Evolutionary conservation across 2,888 invertebrate genomes (phyloP), one percentile per base, ranked within the genome.

Genomic region (Bhutanitis thaidina): DNA sequence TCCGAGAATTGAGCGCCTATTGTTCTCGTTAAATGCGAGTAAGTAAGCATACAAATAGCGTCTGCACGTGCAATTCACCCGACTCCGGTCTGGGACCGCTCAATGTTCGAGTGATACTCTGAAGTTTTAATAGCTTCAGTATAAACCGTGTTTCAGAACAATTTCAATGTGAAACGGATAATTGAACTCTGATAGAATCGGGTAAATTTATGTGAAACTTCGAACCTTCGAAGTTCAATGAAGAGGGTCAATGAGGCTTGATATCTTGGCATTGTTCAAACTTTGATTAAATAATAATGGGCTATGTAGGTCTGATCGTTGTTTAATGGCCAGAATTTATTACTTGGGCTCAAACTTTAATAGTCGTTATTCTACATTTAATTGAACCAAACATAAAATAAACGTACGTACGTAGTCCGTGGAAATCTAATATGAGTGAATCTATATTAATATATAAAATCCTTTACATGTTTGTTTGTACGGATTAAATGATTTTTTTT

Each of bases 211-310:
- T 20, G 34, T 43, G 43, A 35, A 43, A 43, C 43, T 25, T 0
- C 12, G 43, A 43, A 35, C 20, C 13, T 25, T 35, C 34, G 13
- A 13, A 35, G 43, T 13, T 25, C 9, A 8, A 35, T 32, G 32
- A 35, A 43, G 9, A 34, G 34, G 43, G 43, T 43, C 34, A 43
- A 25, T 25, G 43, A 43, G 15, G 20, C 15, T 43, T 12, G 43
- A 25, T 35, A 43, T 9, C 13, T 35, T 43, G 13, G 25, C 13
- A 25, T 7, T 16, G 25, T 20, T 25, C 30, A 20, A 43, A 9
- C 12, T 30, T 7, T 25, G 27, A 27, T 27, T 8, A 27, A 27
- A 7, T 27, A 8, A 27, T 27, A 27, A 4, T 27, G 27, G 20
- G 3, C 5, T 20, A 20, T n/a, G n/a, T n/a, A 27, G 27, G 1